phyloP scores from a whole-genome alignment of 2,888 invertebrate genomes.

The Eupithecia tripunctaria region DNA sequence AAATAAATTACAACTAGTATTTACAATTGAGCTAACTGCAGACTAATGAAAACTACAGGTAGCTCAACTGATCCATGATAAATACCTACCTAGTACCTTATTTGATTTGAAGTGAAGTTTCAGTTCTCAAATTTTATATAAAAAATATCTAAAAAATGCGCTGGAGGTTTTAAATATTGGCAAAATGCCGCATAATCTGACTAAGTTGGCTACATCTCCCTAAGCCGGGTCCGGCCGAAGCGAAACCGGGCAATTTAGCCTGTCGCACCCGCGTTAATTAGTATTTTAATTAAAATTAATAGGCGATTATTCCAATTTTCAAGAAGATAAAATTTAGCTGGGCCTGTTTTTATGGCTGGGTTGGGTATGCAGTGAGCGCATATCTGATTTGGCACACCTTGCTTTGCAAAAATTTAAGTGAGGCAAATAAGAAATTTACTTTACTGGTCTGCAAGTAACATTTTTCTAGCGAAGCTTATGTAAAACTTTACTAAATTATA shows the following conservation, averaged over 20 bases:
- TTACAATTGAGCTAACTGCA: too few species aligned
- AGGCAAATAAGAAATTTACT: neutral
- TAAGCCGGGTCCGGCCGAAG: conserved; percentile 50
- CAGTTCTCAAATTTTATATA: neutral
- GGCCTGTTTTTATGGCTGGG: conserved; percentile 44
- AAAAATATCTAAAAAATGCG: neutral
- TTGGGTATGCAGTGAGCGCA: neutral
- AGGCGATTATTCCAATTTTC: conserved; percentile 71
- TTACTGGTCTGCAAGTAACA: too few species aligned
- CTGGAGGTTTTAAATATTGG: neutral
- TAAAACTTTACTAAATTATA: neutral
- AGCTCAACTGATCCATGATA: too few species aligned
- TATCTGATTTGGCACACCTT: neutral
- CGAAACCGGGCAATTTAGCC: conserved; percentile 69
- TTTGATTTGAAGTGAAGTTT: neutral
- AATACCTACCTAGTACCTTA: too few species aligned
- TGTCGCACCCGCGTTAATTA: conserved; percentile 73
- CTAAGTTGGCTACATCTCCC: conserved; percentile 24
- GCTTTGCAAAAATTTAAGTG: neutral
- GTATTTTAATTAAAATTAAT: conserved; percentile 80
- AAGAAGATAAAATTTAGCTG: conserved; percentile 60
- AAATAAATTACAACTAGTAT: too few species aligned
- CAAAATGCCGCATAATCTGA: conserved; percentile 7
- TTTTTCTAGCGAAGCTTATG: too few species aligned
- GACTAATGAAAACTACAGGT: too few species aligned